Evolutionary conservation across 1,140 invertebrate genomes (phyloP).

Genomic region (Schlechtendalia chinensis): DNA sequence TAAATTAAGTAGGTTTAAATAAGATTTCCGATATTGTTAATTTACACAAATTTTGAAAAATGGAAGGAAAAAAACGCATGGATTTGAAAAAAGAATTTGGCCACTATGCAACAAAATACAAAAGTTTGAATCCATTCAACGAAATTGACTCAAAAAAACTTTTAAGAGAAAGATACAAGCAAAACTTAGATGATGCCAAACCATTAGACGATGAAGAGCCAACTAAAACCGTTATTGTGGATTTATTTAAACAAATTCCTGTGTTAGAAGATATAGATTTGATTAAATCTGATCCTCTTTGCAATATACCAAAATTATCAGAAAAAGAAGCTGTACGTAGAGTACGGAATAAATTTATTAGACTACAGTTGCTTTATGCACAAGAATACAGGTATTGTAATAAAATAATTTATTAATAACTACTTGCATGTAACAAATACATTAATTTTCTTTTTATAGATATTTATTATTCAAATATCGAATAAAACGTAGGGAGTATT

Average conservation of each 20-base stretch:
- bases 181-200: constrained; percentile 40
- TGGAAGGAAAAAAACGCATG: constrained; percentile 43
- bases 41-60: background rate
- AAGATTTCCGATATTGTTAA: background rate
- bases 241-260: constrained; percentile 36
- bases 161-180: constrained; percentile 28
- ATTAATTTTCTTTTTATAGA: background rate
- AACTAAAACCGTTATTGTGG: constrained; percentile 28
- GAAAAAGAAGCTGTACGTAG: constrained; percentile 47
- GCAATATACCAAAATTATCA: constrained; percentile 35
- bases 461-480: constrained; percentile 45
- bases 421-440: no score
- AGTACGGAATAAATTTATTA: constrained; percentile 38
- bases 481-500: constrained; percentile 37
- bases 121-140: constrained; percentile 42
- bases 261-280: constrained; percentile 24
- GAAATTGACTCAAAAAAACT: constrained; percentile 46
- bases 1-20: no score
- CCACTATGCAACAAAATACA: constrained; percentile 41
- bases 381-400: constrained; percentile 40
- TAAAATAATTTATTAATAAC: no score
- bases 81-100: constrained; percentile 47
- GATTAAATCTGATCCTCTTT: constrained; percentile 34
- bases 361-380: constrained; percentile 38
- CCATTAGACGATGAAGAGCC: constrained; percentile 21